Base-by-base conservation (phyloP, 2,113 vertebrate genomes). In the Stictonetta naevosa region DNA sequence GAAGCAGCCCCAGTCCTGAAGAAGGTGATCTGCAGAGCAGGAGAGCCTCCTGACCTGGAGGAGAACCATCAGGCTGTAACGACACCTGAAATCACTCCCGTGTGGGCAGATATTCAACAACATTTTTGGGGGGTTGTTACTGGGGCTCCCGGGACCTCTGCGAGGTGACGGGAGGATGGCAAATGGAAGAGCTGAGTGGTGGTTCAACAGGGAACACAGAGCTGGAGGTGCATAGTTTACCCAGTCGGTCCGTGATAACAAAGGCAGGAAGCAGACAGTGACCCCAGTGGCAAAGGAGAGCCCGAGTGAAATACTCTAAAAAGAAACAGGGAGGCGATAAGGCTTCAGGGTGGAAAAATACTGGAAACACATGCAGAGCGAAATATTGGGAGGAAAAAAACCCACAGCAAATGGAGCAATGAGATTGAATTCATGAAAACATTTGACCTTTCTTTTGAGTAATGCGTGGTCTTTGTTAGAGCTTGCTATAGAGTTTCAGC, bases 281-380 rank as follows among this genome's bases (percentile, higher is more conserved):
- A 93, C 92, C 82, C 69, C 2, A 1, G 53, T 4, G 7, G 83
- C 71, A 55, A 90, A 79, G 66, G 46, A 64, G 74, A 87, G 52
- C 60, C 80, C 68, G 56, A 78, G 78, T 38, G 53, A 81, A 83
- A 79, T 22, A 50, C 67, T 85, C 55, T 71, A 58, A 94, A 92
- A 42, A 91, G 83, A 82, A 90, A 72, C 91, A 92, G 80, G 82
- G 83, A 63, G 63, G 38, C 40, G 91, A 96, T 94, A 95, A 92
- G 56, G 26, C 28, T 82, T 69, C 11, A 1, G 85, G 22, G 42
- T 92, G 79, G 81, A 95, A 95, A 95, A 96, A 38, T 55, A 88
- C 83, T 90, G 85, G 58, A 90, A 77, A 82, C 3, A 75, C 81
- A 52, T 13, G 91, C 52, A 0, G 15, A 90, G 80, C 63, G 76